Evolutionary conservation across 2,888 invertebrate genomes (phyloP), one percentile per base, ranked within the genome.

Genomic region (Yponomeuta cagnagella): DNA sequence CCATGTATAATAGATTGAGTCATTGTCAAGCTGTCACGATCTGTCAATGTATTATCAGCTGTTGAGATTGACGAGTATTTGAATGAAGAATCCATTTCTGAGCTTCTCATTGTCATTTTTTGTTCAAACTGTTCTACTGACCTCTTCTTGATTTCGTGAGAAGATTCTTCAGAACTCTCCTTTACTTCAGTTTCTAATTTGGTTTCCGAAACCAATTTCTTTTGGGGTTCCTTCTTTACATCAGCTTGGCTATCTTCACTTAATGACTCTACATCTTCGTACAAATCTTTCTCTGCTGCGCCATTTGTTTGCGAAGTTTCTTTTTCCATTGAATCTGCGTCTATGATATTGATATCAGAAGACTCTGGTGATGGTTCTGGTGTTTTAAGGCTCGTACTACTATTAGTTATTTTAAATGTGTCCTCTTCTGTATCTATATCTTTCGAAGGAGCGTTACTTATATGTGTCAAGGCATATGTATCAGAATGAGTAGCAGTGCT

Each of bases 61-160:
- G 82, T 79, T 58, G 79, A 80, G 69, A 82, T 78, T 48, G 80
- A 78, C 63, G 76, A 76, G 58, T 76, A 72, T 74, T 79, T 80
- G 48, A 58, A 58, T 5, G 77, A 73, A 73, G 72, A 48, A 67
- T 48, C 68, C 5, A 71, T 70, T 63, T 79, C 77, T 67, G 74
- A 64, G 48, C 71, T 71, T 43, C 58, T 58, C 9, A 67, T 48
- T 12, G 67, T 72, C n/a, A 74, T 58, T 37, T 77, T 74, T 69
- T 74, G 74, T 69, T 73, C 72, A 48, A 75, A 70, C 2, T 72
- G 70, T 48, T 73, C 74, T 64, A 74, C 70, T 9, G 72, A 64
- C 37, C 70, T 31, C 69, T 72, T 71, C 70, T n/a, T 72, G 31
- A 71, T 71, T 70, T 65, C 58, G 33, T 70, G 68, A 5, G 63